Evolutionary conservation across 2,113 vertebrate species (phyloP), one percentile per base, ranked within the genome.

Genomic region (Madoqua kirkii): DNA sequence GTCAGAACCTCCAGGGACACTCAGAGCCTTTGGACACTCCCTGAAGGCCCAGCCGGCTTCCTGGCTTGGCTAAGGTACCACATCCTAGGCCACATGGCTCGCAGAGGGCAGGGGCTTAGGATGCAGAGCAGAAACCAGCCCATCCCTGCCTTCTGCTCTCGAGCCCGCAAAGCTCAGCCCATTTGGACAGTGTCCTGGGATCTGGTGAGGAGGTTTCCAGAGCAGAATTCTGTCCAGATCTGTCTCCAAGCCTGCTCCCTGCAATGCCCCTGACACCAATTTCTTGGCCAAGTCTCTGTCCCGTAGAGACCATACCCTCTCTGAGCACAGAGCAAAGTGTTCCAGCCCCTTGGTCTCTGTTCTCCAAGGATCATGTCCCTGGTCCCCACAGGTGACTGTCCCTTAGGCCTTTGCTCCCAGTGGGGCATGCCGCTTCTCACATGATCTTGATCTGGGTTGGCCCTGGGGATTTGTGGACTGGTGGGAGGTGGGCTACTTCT

Each of bases 381-480:
- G 29, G 45, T 79, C 5, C 45, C 76, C 45, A 79, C 45, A 50
- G 8, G 8, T 19, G 76, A 48, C 45, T 1, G 3, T 79, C 4
- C 9, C 16, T 19, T 33, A 48, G 9, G 16, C 45, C 9, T 79
- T 50, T 17, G 45, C 16, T 79, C 45, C 29, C 45, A 33, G 76
- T 17, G 76, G 15, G 43, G 15, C 0, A 0, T 33, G 76, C 76
- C 0, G 0, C 45, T 79, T 79, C 45, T 79, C 29, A 50, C 40
- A 45, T n/a, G n/a, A n/a, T 79, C 76, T 33, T 50, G 76, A 31
- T 19, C 45, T 33, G 45, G 16, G 16, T 48, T 50, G 45, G 15
- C 45, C 45, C 45, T 50, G 45, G 45, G 8, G 2, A 11, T 17
- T 19, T 79, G 45, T 1, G 1, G 76, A 79, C 29, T 45, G 33